A percentile compares a stretch with the other conserved stretches of the same genome.
Conservation (phyloP, 2,113 vertebrate genomes). For the Chascanopsetta lugubris region DNA sequence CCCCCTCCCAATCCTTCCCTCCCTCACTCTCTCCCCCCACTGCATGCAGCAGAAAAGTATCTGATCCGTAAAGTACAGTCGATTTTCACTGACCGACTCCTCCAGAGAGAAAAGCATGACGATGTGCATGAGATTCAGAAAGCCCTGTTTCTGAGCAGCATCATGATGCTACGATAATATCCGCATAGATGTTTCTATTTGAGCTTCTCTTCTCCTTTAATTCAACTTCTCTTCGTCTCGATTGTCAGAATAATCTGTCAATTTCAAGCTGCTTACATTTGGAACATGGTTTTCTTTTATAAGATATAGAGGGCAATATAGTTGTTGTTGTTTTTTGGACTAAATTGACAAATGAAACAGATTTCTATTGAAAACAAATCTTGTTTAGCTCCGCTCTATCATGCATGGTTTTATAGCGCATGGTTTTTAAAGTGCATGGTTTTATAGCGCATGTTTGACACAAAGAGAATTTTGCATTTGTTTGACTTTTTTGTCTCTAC, state of each 20-base stretch:
- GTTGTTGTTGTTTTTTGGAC: no score
- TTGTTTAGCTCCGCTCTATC: neutral
- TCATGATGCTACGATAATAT: neutral
- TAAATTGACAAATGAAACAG: neutral
- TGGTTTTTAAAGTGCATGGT: no score
- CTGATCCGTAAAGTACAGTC: neutral
- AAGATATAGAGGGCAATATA: no score
- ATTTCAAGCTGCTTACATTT: neutral
- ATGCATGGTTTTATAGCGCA: neutral
- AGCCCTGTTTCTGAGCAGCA: neutral
- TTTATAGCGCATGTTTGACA: neutral
- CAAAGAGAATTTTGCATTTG: no score
- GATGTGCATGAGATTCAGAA: slow-evolving; percentile 14
- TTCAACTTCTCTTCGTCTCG: neutral
- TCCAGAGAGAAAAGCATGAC: neutral
- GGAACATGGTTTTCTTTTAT: no score
- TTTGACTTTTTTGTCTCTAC: no score
- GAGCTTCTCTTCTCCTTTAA: no score
- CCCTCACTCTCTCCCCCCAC: slow-evolving; percentile 15
- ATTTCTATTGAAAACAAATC: neutral
- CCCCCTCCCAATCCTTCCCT: neutral
- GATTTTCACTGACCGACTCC: no score
- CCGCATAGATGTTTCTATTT: no score
- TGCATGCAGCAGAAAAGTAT: slow-evolving; percentile 59
- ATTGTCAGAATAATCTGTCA: neutral